Percentiles rank a stretch among this genome's conserved stretches.
phyloP scores from a whole-genome alignment of 2,113 vertebrate genomes.

The Atherinomorus stipes region DNA sequence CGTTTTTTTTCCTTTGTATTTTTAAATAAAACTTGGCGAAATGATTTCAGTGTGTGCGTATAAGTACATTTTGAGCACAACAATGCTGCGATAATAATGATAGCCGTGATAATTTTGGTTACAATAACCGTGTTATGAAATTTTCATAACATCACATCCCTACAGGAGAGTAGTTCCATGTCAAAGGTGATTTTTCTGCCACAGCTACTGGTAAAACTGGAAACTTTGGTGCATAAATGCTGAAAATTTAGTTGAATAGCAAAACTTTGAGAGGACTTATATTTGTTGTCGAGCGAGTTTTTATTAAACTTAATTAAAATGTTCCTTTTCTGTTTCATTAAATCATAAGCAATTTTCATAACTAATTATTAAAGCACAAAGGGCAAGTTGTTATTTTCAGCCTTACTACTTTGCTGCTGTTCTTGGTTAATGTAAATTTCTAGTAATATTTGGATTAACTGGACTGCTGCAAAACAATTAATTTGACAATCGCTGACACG shows the following conservation, averaged over 20 bases:
- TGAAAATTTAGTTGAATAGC: neutral
- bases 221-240: neutral
- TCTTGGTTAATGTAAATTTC: neutral
- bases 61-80: too few species aligned
- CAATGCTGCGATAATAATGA: too few species aligned
- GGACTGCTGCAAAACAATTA: neutral
- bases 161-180: slow-evolving; percentile 22
- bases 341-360: neutral
- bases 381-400: neutral
- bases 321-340: neutral
- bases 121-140: too few species aligned
- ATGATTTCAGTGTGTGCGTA: too few species aligned
- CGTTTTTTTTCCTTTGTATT: too few species aligned
- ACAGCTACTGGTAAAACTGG: slow-evolving; percentile 12
- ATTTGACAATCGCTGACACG: neutral
- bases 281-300: neutral
- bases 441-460: neutral
- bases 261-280: neutral
- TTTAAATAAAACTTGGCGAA: too few species aligned
- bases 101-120: too few species aligned
- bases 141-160: too few species aligned
- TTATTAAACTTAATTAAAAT: neutral
- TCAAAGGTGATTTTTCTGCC: slow-evolving; percentile 19
- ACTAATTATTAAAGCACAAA: neutral
- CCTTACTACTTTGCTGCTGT: neutral